Base-by-base conservation (phyloP, 2,797 vertebrate species). In the Melanotaenia parkinsoni region DNA sequence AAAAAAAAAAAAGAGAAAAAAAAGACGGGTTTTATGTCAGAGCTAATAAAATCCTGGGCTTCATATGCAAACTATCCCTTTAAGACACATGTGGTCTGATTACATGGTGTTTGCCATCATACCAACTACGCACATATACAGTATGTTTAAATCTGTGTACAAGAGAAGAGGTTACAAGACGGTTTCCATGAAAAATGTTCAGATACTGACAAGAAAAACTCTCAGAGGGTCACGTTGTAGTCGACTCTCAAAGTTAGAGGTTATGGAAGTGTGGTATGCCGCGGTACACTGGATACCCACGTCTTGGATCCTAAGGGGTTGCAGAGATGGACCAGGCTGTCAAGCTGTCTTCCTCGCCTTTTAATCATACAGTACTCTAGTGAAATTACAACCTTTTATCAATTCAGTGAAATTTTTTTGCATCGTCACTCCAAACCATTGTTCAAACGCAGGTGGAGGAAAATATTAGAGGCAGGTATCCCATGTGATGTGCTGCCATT, bases 371-470 rank as follows among this genome's bases (percentile, higher is more conserved):
- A 78, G 83, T 82, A 81, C 72, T 69, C 16, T 80, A 79, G 71
- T 70, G 60, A 75, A 65, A 80, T 73, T 63, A 80, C 11, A 72
- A 69, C 60, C 13, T 53, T 72, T 28, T 20, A 62, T 63, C 1
- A 10, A 69, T 70, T 87, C 86, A 90, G 90, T 90, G 86, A 83
- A 76, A 59, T 59, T 43, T 56, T 68, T 58, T 60, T 79, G 73
- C 56, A 67, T 86, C 12, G 28, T 74, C 67, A 74, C 72, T 86
- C 79, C 71, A 30, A 77, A 79, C 57, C 30, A 73, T 77, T 84
- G 72, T 91, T 92, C 70, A 89, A 89, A 85, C 85, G 81, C 79
- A 74, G 78, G 70, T 72, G 60, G 35, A 67, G 67, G 69, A 79
- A 51, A 59, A 58, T 65, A 74, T 45, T 18, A 69, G 47, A 70